Conservation (phyloP, 92 coral and sea anemone genomes). For the Zoanthus solanderi region DNA sequence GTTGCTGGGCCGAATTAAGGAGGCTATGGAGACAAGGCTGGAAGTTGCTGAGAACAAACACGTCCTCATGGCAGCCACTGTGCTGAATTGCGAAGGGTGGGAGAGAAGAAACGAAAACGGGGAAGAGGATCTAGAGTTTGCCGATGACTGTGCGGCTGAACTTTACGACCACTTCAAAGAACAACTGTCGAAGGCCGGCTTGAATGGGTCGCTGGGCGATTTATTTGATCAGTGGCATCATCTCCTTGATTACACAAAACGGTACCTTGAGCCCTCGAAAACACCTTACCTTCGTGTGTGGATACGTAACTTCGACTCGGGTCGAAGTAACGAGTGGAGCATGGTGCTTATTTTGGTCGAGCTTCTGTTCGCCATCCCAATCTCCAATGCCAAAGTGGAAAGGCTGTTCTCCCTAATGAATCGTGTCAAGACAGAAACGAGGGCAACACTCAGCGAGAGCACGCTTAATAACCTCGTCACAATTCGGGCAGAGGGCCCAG, state of each 20-base stretch:
- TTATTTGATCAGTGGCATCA: conserved; percentile 69
- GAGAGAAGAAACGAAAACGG: conserved; percentile 61
- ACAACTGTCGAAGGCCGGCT: conserved; percentile 64
- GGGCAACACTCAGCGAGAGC: conserved; percentile 13
- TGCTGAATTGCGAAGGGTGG: conserved; percentile 77
- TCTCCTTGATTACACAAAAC: conserved; percentile 62
- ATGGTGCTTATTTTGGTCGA: conserved; percentile 73
- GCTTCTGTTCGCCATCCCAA: conserved; percentile 77
- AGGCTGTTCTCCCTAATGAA: conserved; percentile 78
- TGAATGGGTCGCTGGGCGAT: conserved; percentile 25
- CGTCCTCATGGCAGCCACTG: conserved; percentile 51
- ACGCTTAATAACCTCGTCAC: conserved; percentile 31
- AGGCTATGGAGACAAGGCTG: conserved; percentile 71
- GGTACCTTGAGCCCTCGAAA: conserved; percentile 75
- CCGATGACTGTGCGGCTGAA: conserved; percentile 59
- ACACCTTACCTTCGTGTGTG: conserved; percentile 75
- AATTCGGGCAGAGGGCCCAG: conserved; percentile 35
- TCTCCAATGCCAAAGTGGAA: conserved; percentile 85
- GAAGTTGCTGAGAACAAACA: conserved; percentile 66
- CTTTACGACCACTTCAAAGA: conserved; percentile 64
- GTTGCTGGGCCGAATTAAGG: conserved; percentile 58
- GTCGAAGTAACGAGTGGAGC: conserved; percentile 63
- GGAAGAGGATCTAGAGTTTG: conserved; percentile 67
- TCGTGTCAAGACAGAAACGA: conserved; percentile 69
- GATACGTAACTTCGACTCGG: conserved; percentile 72